phyloP scores from a whole-genome alignment of 2,797 vertebrate genomes.

The Capromys pilorides region DNA sequence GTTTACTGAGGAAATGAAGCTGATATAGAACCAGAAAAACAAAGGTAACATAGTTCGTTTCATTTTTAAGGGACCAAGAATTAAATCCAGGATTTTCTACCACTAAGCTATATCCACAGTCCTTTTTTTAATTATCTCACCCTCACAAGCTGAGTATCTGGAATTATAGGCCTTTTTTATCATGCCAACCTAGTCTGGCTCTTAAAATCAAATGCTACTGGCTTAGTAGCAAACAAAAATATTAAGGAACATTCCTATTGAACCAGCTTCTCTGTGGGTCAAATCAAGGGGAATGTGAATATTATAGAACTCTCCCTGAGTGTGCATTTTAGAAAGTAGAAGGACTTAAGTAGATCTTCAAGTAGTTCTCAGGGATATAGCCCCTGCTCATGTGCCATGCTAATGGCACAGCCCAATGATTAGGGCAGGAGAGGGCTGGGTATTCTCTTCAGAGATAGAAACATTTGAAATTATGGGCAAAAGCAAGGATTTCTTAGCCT shows the following conservation, averaged over 20 bases:
- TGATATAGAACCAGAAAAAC: not conserved
- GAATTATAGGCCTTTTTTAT: not conserved
- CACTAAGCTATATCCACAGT: not conserved
- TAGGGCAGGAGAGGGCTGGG: not conserved
- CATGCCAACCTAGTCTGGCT: not conserved
- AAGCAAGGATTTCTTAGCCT: not conserved
- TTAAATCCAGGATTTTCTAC: not conserved
- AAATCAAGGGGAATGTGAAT: not conserved
- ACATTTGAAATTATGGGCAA: not conserved
- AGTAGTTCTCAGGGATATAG: not conserved
- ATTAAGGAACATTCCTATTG: not conserved
- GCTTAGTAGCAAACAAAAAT: conserved; percentile 19
- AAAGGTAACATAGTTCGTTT: not conserved
- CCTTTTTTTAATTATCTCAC: not conserved
- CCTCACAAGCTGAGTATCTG: not conserved
- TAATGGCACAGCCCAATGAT: not conserved
- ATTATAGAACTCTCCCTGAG: not conserved
- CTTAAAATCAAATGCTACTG: not conserved
- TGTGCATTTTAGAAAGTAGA: not conserved
- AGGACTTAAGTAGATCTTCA: not conserved
- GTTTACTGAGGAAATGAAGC: not conserved
- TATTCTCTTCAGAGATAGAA: not conserved
- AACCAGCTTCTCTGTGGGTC: conserved; percentile 41
- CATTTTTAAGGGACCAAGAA: not conserved
- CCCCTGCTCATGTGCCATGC: not conserved